Evolutionary conservation across 2,113 vertebrate species (phyloP).

Genomic region (Dolichallabes microphthalmus): DNA sequence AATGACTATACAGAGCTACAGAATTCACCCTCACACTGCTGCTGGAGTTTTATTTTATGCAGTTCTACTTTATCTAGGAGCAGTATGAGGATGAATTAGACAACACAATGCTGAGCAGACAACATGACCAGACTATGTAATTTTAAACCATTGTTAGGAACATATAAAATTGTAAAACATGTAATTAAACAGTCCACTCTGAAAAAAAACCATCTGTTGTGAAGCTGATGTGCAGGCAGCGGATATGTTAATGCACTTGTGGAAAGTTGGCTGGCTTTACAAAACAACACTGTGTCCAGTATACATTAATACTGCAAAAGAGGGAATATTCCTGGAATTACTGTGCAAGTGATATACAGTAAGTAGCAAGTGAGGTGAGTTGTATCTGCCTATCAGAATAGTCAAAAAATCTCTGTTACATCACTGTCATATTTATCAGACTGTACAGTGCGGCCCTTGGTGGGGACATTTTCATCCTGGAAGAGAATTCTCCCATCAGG

Average conservation of each 20-base stretch:
- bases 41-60: neutral
- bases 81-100: neutral
- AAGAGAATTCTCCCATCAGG: neutral
- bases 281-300: neutral
- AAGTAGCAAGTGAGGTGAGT: neutral
- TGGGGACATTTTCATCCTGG: neutral
- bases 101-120: conserved; percentile 2
- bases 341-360: neutral
- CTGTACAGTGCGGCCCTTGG: neutral
- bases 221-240: neutral
- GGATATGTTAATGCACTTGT: neutral
- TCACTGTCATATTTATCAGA: neutral
- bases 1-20: neutral
- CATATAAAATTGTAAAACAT: neutral
- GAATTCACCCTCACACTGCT: neutral
- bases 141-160: conserved; percentile 9
- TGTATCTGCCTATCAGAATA: neutral
- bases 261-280: neutral
- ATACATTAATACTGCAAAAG: conserved; percentile 12
- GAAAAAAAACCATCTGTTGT: neutral
- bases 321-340: neutral
- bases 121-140: neutral
- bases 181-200: neutral
- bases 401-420: too few species aligned
- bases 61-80: neutral